Conservation (phyloP, 2,113 vertebrate species). For the Stegastes partitus region DNA sequence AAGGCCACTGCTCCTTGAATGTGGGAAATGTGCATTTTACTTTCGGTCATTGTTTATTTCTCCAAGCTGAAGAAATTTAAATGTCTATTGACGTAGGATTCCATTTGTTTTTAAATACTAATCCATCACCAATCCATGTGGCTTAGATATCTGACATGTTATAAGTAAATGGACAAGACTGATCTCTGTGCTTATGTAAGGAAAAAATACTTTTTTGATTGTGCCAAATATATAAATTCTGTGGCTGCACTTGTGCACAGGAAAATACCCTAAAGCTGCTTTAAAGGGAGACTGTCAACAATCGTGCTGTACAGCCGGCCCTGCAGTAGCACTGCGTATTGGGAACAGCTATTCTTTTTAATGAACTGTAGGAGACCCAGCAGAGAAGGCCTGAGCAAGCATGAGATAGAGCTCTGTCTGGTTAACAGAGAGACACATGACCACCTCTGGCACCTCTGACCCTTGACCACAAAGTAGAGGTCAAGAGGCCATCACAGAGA, state of each 20-base stretch:
- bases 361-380: constrained; percentile 44
- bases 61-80: constrained; percentile 62
- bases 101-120: constrained; percentile 79
- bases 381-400: constrained; percentile 44
- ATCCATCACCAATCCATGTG: constrained; percentile 54
- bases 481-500: constrained; percentile 65
- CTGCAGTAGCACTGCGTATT: constrained; percentile 36
- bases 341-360: constrained; percentile 36
- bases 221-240: constrained; percentile 82
- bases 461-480: constrained; percentile 59
- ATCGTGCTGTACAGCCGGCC: constrained; percentile 25
- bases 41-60: constrained; percentile 46
- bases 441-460: constrained; percentile 64
- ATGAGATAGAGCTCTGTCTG: constrained; percentile 55
- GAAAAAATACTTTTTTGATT: constrained; percentile 70
- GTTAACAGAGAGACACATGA: constrained; percentile 74
- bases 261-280: constrained; percentile 63
- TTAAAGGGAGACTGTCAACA: constrained; percentile 54
- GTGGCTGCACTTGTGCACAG: constrained; percentile 68
- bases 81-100: constrained; percentile 60
- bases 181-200: constrained; percentile 60
- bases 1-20: constrained; percentile 57
- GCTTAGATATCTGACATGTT: constrained; percentile 43
- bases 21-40: constrained; percentile 77
- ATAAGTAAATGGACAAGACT: constrained; percentile 56